phyloP scores from a whole-genome alignment of 2,113 vertebrate species.

The Eclectus roratus region DNA sequence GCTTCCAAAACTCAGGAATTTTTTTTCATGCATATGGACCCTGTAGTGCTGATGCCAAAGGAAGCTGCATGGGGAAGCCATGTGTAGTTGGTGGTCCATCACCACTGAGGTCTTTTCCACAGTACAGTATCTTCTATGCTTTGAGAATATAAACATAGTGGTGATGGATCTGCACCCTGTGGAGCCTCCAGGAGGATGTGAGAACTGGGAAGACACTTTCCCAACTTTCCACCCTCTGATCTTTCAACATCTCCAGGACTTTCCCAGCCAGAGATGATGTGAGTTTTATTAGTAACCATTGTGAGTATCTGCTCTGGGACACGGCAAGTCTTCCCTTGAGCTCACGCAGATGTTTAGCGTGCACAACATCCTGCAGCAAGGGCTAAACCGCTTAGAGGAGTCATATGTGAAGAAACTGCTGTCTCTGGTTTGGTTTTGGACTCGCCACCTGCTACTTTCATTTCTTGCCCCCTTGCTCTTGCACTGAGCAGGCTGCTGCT shows the following conservation, averaged over 20 bases:
- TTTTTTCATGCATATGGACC: neutral
- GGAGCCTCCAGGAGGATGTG: neutral
- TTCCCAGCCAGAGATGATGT: neutral
- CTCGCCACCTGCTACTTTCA: neutral
- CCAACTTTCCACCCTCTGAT: neutral
- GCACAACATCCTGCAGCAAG: neutral
- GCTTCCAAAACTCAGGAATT: neutral
- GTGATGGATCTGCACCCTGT: neutral
- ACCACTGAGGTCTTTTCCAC: neutral
- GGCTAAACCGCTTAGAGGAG: neutral
- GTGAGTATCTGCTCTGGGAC: neutral
- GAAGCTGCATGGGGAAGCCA: neutral
- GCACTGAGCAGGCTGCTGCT: neutral
- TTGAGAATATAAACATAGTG: neutral
- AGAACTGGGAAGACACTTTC: neutral
- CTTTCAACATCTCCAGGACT: neutral
- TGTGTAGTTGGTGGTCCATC: neutral
- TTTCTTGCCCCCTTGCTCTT: neutral
- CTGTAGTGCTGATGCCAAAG: neutral
- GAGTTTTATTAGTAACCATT: neutral
- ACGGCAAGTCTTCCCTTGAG: neutral
- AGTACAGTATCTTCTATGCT: neutral
- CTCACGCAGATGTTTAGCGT: fast-evolving
- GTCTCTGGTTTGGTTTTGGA: neutral
- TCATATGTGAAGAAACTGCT: neutral